phyloP scores from a whole-genome alignment of 2,888 invertebrate species.

The Parelbella ahira region DNA sequence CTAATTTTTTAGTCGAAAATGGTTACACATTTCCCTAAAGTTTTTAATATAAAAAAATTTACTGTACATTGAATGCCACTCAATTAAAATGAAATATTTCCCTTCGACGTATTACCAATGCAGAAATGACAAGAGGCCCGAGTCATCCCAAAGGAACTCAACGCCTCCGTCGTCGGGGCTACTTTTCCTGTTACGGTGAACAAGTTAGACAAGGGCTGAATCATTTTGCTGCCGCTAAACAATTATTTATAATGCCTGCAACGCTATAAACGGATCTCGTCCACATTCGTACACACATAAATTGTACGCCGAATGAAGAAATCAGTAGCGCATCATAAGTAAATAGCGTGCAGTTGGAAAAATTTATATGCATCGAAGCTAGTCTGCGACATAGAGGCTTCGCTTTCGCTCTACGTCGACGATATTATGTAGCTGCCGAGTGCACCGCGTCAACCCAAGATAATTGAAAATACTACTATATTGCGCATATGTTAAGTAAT shows the following conservation, averaged over 20 bases:
- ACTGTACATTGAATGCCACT: too few species aligned
- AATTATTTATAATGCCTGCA: constrained; percentile 32
- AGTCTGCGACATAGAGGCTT: constrained; percentile 15
- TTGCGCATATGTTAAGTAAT: too few species aligned
- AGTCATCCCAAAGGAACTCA: constrained; percentile 37
- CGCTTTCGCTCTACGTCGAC: constrained; percentile 18
- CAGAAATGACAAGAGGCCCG: too few species aligned
- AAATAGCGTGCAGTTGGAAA: constrained; percentile 12
- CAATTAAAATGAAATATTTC: too few species aligned
- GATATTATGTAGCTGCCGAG: constrained; percentile 5
- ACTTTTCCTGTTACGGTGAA: constrained; percentile 61
- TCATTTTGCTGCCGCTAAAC: constrained; percentile 47
- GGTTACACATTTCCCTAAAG: too few species aligned
- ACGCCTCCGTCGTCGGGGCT: constrained; percentile 34
- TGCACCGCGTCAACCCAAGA: background rate
- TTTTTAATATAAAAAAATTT: too few species aligned
- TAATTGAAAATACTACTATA: constrained; percentile 1
- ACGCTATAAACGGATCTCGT: constrained; percentile 19
- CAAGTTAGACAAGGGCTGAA: constrained; percentile 52
- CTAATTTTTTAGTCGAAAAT: too few species aligned
- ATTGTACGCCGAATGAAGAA: constrained; percentile 6
- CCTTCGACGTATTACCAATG: background rate
- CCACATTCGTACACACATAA: constrained; percentile 11
- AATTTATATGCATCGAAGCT: constrained; percentile 22
- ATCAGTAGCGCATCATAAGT: constrained; percentile 31